Evolutionary conservation across 1,140 invertebrate species (phyloP).

Genomic region (Pogonomyrmex californicus): DNA sequence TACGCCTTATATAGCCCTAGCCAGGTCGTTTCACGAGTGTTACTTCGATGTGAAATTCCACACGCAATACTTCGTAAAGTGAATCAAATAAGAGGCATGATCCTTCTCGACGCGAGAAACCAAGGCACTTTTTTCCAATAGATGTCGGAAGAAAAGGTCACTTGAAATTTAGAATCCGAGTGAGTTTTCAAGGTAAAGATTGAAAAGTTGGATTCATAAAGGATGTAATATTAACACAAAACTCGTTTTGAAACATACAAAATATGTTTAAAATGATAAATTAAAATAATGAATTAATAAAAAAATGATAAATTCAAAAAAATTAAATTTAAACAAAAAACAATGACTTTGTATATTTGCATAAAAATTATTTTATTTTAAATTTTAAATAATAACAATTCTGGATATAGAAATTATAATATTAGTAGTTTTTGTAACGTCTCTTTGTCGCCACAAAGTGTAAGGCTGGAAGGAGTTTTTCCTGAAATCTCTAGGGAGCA

Average conservation of each 20-base stretch:
- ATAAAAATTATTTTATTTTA: too few relatives aligned
- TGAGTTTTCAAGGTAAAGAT: background rate
- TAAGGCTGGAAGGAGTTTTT: too few relatives aligned
- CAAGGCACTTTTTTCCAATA: background rate
- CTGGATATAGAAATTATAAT: too few relatives aligned
- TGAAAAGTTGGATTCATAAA: background rate
- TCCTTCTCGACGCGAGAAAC: background rate
- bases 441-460: too few relatives aligned
- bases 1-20: conserved; percentile 41
- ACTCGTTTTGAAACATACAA: background rate
- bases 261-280: too few relatives aligned
- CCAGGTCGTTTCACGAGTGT: conserved; percentile 35
- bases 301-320: too few relatives aligned
- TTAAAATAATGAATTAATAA: too few relatives aligned
- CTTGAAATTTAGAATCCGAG: background rate
- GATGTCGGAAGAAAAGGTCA: background rate
- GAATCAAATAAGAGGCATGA: conserved; percentile 52
- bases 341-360: too few relatives aligned
- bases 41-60: conserved; percentile 51
- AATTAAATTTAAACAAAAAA: too few relatives aligned
- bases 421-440: too few relatives aligned
- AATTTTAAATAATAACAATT: too few relatives aligned
- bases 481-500: too few relatives aligned
- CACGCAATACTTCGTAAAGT: conserved; percentile 55
- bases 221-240: background rate